Evolutionary conservation across 2,888 invertebrate species (phyloP).

Genomic region (Axea sp.): DNA sequence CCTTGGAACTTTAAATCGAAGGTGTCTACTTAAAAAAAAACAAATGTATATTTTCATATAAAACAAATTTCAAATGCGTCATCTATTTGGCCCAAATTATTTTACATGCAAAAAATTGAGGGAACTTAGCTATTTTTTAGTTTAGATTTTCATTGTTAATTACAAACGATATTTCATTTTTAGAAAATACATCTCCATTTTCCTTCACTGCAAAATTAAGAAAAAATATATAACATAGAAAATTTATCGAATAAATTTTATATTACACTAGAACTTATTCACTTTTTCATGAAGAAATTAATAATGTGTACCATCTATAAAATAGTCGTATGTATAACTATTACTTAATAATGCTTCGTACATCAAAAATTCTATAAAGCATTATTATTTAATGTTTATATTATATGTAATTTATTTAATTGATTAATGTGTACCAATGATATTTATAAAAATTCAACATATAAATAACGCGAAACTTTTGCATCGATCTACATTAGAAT

Average conservation of each 20-base stretch:
- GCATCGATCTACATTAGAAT: constrained; percentile 29
- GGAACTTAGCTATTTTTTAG: neutral
- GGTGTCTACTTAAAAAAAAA: no score
- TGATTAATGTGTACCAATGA: constrained; percentile 30
- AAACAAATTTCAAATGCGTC: no score
- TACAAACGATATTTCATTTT: no score
- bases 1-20: no score
- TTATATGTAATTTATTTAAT: constrained; percentile 45
- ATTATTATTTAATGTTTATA: constrained; percentile 26
- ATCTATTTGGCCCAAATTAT: no score
- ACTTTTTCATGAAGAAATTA: constrained; percentile 9
- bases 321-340: constrained; percentile 8
- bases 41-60: no score
- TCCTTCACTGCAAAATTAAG: constrained; percentile 5
- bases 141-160: neutral
- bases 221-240: constrained; percentile 7
- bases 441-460: constrained; percentile 25
- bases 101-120: neutral
- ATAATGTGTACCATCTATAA: constrained; percentile 20
- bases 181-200: constrained; percentile 3
- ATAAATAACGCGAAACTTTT: constrained; percentile 32
- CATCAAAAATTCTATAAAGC: constrained; percentile 1
- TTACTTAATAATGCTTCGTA: constrained; percentile 20
- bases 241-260: constrained; percentile 31
- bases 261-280: constrained; percentile 31